Evolutionary conservation across 2,797 vertebrate genomes (phyloP).

Genomic region (Pangasius djambal): DNA sequence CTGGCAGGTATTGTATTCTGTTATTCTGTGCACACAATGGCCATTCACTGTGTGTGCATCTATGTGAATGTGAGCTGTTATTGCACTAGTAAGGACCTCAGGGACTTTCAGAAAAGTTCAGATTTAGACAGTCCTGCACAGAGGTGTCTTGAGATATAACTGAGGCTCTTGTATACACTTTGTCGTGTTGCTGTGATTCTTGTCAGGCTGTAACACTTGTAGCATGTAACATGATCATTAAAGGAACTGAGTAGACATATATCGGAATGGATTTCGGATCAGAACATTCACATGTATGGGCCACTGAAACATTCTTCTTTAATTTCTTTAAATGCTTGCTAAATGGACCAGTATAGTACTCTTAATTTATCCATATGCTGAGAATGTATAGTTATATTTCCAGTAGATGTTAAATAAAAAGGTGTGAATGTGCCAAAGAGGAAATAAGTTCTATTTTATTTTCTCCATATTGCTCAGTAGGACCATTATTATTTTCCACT

Average conservation of each 20-base stretch:
- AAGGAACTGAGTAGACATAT: not conserved
- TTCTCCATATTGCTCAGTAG: not conserved
- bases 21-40: not conserved
- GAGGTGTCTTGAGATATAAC: not conserved
- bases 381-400: not conserved
- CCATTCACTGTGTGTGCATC: not conserved
- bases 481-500: not conserved
- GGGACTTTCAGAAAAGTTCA: no score
- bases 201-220: not conserved
- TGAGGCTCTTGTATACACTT: not conserved
- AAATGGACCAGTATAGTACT: not conserved
- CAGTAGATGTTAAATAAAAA: not conserved
- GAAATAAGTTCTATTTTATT: not conserved
- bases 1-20: slow-evolving; percentile 11
- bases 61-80: not conserved
- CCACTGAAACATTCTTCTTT: not conserved
- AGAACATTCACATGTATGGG: not conserved
- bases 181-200: not conserved
- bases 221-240: not conserved
- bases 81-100: not conserved
- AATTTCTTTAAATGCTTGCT: not conserved
- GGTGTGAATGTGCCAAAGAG: no score
- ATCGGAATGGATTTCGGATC: not conserved
- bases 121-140: no score
- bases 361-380: not conserved